These are phyloP conservation scores for Cheilinus undulatus DNA, from an alignment of 2,113 vertebrate species.

Conservation along the genomic window DNA sequence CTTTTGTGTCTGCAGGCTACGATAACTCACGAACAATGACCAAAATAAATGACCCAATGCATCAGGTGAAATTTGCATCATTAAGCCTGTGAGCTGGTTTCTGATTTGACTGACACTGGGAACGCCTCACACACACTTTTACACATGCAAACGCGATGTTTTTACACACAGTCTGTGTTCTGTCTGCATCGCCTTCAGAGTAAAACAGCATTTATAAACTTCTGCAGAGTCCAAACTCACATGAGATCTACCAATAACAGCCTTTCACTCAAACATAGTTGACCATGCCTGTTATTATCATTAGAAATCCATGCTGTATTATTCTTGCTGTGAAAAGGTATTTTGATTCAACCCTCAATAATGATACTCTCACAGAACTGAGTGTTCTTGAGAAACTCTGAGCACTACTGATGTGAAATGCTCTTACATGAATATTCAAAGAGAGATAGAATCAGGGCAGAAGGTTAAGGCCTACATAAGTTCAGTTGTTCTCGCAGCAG, in stretches of 20 bases:
- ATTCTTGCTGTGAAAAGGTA: too few relatives aligned
- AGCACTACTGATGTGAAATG: not conserved
- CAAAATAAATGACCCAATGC: not conserved
- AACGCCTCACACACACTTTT: conserved; percentile 1
- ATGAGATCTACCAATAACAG: not conserved
- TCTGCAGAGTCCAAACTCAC: not conserved
- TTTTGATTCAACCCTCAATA: too few relatives aligned
- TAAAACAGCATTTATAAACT: not conserved
- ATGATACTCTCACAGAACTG: too few relatives aligned
- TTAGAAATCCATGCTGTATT: too few relatives aligned
- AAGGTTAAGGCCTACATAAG: conserved; percentile 5
- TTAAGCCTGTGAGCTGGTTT: not conserved
- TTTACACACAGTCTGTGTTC: not conserved
- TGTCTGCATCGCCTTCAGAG: not conserved
- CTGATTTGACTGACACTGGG: conserved; percentile 14
- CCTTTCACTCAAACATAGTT: conserved; percentile 6
- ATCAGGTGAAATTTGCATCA: conserved; percentile 28
- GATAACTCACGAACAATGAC: not conserved
- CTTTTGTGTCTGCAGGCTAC: not conserved
- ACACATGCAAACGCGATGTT: conserved; percentile 10
- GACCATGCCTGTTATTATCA: conserved; percentile 9
- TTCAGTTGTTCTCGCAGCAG: conserved; percentile 4
- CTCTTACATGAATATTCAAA: not conserved
- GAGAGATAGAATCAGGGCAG: not conserved
- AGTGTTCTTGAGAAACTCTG: too few relatives aligned